Conservation (phyloP, 1,140 invertebrate species). For the Helicoverpa armigera region DNA sequence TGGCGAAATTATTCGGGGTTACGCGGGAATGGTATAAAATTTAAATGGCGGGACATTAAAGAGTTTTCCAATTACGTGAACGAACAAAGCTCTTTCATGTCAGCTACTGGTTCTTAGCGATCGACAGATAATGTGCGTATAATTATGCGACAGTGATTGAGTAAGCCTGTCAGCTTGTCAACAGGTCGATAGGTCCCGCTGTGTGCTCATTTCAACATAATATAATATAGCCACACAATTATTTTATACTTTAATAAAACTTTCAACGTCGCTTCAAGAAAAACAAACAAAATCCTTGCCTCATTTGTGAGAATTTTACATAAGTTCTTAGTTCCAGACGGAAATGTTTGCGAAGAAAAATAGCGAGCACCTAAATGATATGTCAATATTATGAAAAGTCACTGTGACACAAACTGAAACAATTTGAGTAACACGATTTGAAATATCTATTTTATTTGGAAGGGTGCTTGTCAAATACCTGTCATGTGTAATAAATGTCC, state of each 20-base stretch:
- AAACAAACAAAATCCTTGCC: constrained; percentile 25
- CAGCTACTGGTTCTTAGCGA: constrained; percentile 12
- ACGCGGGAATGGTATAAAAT: not conserved
- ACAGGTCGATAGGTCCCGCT: constrained; percentile 34
- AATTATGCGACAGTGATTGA: constrained; percentile 46
- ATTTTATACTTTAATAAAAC: constrained; percentile 15
- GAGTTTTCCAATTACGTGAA: constrained; percentile 42
- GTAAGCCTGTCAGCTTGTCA: constrained; percentile 40
- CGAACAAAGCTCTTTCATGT: constrained; percentile 42
- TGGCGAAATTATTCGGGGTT: constrained; percentile 18
- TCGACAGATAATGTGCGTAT: constrained; percentile 33
- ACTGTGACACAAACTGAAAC: constrained; percentile 35
- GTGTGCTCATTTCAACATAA: not conserved
- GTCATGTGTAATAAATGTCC: constrained; percentile 52
- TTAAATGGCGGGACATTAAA: constrained; percentile 39
- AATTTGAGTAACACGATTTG: constrained; percentile 41
- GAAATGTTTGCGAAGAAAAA: constrained; percentile 33
- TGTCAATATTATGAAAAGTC: constrained; percentile 41
- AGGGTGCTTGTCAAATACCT: constrained; percentile 51
- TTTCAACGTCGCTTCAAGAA: constrained; percentile 1
- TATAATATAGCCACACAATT: constrained; percentile 3
- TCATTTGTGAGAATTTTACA: constrained; percentile 42
- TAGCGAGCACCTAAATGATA: constrained; percentile 14
- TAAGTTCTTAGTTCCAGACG: constrained; percentile 16
- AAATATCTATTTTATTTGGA: constrained; percentile 48